A percentile compares a stretch with the other conserved stretches of the same genome.
These are phyloP conservation scores for Solenopsis fugax DNA, from an alignment of 1,140 invertebrate species.

Conservation along the genomic window DNA sequence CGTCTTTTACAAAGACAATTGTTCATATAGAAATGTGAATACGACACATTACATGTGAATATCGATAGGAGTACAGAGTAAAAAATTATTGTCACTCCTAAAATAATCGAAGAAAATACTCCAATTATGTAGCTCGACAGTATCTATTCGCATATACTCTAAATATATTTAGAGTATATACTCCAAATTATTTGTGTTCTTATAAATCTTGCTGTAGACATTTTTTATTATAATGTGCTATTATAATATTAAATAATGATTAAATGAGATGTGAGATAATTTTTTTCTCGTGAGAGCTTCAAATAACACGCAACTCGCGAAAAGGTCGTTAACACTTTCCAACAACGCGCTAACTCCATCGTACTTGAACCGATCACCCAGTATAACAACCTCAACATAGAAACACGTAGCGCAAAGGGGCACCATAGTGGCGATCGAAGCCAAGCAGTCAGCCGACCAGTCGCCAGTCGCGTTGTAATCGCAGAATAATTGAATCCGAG, in stretches of 20 bases:
- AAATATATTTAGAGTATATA: neutral
- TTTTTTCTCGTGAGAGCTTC: neutral
- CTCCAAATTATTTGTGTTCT: neutral
- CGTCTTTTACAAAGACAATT: conserved; percentile 40
- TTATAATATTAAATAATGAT: neutral
- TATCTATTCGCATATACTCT: neutral
- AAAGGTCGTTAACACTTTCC: conserved; percentile 42
- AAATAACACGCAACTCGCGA: neutral
- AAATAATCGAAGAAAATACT: neutral
- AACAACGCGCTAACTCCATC: conserved; percentile 30
- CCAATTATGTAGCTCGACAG: neutral
- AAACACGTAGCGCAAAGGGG: conserved; percentile 60
- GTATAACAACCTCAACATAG: conserved; percentile 68
- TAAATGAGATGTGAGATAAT: neutral
- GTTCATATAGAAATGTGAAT: neutral
- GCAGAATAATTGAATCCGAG: conserved; percentile 85
- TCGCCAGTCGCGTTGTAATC: conserved; percentile 81
- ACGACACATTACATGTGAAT: neutral
- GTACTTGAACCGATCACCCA: conserved; percentile 67
- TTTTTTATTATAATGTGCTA: too few relatives aligned
- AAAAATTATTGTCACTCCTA: neutral
- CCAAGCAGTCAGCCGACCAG: conserved; percentile 67
- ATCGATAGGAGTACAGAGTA: neutral
- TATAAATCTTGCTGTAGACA: neutral
- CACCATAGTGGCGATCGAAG: conserved; percentile 50